Percentiles rank a stretch among this genome's conserved stretches.
phyloP scores from a whole-genome alignment of 1,140 invertebrate species.

The Zaprionus capensis region DNA sequence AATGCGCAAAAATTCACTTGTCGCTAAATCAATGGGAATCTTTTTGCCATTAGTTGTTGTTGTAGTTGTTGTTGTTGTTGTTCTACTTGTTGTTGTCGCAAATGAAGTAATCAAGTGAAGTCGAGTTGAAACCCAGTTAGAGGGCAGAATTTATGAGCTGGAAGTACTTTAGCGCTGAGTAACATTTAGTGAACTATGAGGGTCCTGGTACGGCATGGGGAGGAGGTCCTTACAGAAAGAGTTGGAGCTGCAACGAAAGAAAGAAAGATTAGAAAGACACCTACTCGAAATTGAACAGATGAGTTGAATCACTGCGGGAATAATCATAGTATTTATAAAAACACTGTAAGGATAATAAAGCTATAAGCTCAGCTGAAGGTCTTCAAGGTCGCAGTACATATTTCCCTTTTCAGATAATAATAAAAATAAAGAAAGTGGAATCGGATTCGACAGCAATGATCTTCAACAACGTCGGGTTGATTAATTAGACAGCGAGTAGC shows the following conservation, averaged over 20 bases:
- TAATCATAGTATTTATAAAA: too few relatives aligned
- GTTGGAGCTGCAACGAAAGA: not conserved
- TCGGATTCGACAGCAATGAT: too few relatives aligned
- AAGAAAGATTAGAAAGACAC: not conserved
- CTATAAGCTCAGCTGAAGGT: too few relatives aligned
- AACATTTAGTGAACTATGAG: conserved; percentile 2
- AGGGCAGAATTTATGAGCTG: conserved; percentile 67
- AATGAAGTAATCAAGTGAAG: conserved; percentile 50
- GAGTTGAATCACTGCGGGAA: too few relatives aligned
- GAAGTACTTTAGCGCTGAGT: conserved; percentile 37
- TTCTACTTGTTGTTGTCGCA: conserved; percentile 21
- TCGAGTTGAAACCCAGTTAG: conserved; percentile 60
- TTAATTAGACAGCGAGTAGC: too few relatives aligned
- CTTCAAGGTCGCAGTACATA: too few relatives aligned
- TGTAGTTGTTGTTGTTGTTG: conserved; percentile 7
- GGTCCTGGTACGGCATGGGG: not conserved
- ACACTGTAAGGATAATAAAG: too few relatives aligned
- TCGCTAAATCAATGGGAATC: conserved; percentile 79
- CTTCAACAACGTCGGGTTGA: too few relatives aligned
- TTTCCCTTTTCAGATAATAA: too few relatives aligned
- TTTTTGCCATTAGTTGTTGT: conserved; percentile 70
- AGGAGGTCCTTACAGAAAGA: not conserved
- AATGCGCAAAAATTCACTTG: conserved; percentile 73
- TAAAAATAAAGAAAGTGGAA: too few relatives aligned
- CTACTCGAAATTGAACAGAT: too few relatives aligned